Base-by-base conservation (phyloP, 2,888 invertebrate genomes). In the Uloborus plumipes region DNA sequence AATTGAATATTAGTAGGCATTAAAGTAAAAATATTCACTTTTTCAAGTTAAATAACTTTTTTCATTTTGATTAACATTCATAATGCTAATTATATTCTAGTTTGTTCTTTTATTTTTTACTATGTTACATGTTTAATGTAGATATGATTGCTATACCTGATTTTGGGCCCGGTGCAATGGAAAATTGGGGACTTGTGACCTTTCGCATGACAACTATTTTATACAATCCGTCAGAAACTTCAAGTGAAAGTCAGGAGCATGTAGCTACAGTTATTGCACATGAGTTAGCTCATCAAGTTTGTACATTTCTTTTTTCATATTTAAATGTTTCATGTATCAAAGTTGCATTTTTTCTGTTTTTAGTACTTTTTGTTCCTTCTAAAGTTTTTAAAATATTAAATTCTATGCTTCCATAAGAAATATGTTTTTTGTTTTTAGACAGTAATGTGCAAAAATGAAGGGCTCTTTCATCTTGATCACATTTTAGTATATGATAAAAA, bases 181-280 rank as follows among this genome's bases (percentile, higher is more conserved):
- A 95, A 88, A 95, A 95, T 88, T 95, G 94, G 94, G 95, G 95
- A 0, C 88, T 94, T 22, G 92, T 94, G 11, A 95, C 74, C 95
- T 94, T 93, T 88, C 89, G 93, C 73, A 94, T 94, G 88, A 92
- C 93, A 20, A 91, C 92, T 39, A 91, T 93, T 86, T 89, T 93
- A 71, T 93, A 92, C 86, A 93, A 93, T 87, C 90, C 91, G 0
- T 88, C 90, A 65, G 92, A 93, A 87, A 92, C 93, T 14, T 92
- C 93, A 0, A 91, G 93, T 3, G 89, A 91, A 7, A 92, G 92
- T 53, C 92, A 93, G 87, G 93, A 94, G 87, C 91, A 92, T 90
- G 91, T 93, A 1, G 92, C 93, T 2, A 91, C 91, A 2, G 92
- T 93, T 0, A 91, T 93, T 62, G 92, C 93, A 6, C 93, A 93